A percentile compares a stretch with the other conserved stretches of the same genome.
These are phyloP conservation scores for Fissipunctia ypsillon DNA, from an alignment of 2,888 invertebrate species.

Conservation along the genomic window DNA sequence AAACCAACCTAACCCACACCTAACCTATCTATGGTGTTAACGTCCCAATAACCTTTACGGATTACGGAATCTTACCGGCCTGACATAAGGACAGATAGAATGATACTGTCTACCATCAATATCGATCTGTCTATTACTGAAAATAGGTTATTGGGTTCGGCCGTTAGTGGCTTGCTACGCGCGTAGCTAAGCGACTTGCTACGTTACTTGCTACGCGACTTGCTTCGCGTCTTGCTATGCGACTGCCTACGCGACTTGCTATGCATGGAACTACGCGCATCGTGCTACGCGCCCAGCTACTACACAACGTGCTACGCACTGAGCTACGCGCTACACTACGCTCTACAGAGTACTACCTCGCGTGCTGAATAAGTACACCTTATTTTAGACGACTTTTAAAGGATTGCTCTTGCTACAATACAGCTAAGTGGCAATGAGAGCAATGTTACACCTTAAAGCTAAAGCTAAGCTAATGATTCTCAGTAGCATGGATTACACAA, in stretches of 20 bases:
- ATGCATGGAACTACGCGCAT: neutral
- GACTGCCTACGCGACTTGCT: neutral
- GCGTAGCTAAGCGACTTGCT: neutral
- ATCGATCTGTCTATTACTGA: no score
- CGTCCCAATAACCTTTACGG: no score
- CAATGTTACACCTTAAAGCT: neutral
- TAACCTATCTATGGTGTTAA: no score
- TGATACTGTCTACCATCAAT: no score
- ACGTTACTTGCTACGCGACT: neutral
- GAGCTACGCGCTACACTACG: neutral
- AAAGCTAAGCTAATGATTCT: no score
- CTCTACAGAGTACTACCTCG: neutral
- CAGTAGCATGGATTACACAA: no score
- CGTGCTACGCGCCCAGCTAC: neutral
- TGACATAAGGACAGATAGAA: no score
- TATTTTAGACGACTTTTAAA: neutral
- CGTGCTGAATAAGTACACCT: neutral
- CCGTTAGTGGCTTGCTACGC: neutral
- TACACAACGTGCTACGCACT: neutral
- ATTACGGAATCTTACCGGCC: no score
- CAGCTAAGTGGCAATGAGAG: neutral
- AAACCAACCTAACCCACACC: no score
- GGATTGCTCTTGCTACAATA: neutral
- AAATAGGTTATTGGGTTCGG: no score
- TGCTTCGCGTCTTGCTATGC: neutral